phyloP scores from a whole-genome alignment of 2,113 vertebrate genomes.

The Esox niger region DNA sequence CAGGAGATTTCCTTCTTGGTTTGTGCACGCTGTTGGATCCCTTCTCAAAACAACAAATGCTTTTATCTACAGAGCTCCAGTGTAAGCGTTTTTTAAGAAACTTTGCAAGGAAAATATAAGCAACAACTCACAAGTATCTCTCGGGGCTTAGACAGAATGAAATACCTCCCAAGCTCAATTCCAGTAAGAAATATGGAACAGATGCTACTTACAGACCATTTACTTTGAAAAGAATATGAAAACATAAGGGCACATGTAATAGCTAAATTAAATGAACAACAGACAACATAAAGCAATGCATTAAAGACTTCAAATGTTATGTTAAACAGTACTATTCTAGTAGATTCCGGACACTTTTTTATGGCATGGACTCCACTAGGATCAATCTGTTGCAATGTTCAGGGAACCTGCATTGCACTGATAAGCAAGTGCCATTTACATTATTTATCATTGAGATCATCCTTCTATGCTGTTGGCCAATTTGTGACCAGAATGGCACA shows the following conservation, averaged over 20 bases:
- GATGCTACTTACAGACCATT: slow-evolving; percentile 26
- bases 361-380: slow-evolving; percentile 15
- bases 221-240: neutral
- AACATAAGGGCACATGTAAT: neutral
- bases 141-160: slow-evolving; percentile 23
- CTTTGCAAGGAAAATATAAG: slow-evolving; percentile 10
- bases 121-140: slow-evolving; percentile 28
- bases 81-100: neutral
- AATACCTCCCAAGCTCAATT: slow-evolving; percentile 29
- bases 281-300: slow-evolving; percentile 4
- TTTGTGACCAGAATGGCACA: slow-evolving; percentile 40
- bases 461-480: slow-evolving; percentile 36
- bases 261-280: slow-evolving; percentile 1
- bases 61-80: neutral
- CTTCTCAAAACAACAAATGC: neutral
- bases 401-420: slow-evolving; percentile 41
- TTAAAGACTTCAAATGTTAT: too few species aligned
- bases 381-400: slow-evolving; percentile 11
- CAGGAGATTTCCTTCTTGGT: slow-evolving; percentile 6
- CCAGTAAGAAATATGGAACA: slow-evolving; percentile 13
- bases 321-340: slow-evolving; percentile 31
- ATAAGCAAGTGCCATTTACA: slow-evolving; percentile 60
- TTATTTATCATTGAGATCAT: slow-evolving; percentile 36
- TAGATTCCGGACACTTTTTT: slow-evolving; percentile 13
- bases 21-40: slow-evolving; percentile 11